These are phyloP conservation scores for Oreochromis tanganicae DNA, from an alignment of 2,113 vertebrate species.

Conservation along the genomic window DNA sequence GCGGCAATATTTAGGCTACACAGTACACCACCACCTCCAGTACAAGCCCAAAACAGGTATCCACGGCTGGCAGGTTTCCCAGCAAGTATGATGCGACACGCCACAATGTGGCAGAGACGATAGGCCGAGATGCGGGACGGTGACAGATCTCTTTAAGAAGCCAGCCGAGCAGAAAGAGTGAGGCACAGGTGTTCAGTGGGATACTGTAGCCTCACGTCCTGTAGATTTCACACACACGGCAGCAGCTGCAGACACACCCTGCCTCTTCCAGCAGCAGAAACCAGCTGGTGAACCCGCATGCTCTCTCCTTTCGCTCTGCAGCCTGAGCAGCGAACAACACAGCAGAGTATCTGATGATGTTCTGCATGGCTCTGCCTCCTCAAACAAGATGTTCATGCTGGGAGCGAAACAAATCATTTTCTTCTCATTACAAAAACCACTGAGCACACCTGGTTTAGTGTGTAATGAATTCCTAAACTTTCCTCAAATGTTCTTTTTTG, in stretches of 20 bases:
- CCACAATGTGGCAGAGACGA: conserved; percentile 11
- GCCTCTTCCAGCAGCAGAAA: not conserved
- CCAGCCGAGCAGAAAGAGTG: conserved; percentile 64
- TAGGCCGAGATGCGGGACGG: conserved; percentile 42
- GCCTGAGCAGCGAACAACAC: not conserved
- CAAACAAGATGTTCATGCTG: not conserved
- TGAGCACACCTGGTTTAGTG: not conserved
- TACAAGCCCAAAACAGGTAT: conserved; percentile 1
- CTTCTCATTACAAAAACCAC: not conserved
- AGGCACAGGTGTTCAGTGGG: conserved; percentile 71
- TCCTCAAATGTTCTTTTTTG: not conserved
- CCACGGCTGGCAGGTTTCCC: conserved; percentile 30
- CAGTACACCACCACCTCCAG: not conserved
- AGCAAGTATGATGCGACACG: conserved; percentile 24
- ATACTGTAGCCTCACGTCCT: conserved; percentile 53
- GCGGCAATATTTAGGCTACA: conserved; percentile 21
- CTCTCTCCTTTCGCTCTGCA: not conserved
- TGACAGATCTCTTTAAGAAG: conserved; percentile 61
- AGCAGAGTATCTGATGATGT: not conserved
- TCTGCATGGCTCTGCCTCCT: not conserved
- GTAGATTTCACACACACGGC: conserved; percentile 26
- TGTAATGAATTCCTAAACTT: not conserved
- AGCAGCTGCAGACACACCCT: conserved; percentile 48
- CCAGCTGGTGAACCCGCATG: conserved; percentile 49
- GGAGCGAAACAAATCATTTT: not conserved